phyloP scores from a whole-genome alignment of 2,113 vertebrate species.

The Dasyornis broadbenti region DNA sequence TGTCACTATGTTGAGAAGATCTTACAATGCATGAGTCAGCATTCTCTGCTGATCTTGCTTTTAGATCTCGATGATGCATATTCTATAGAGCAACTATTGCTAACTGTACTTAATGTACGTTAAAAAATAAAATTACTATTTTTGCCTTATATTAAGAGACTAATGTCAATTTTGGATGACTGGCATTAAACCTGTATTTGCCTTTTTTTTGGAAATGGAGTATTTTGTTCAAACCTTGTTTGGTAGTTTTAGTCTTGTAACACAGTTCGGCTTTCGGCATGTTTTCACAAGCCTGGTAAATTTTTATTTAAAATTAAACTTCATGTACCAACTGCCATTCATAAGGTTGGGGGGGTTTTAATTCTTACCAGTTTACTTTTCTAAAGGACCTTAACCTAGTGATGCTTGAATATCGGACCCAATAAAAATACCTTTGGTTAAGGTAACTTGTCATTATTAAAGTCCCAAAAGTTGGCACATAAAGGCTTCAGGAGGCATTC shows the following conservation, averaged over 20 bases:
- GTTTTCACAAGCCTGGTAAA: background rate
- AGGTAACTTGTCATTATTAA: slow-evolving; percentile 10
- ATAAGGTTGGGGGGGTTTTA: background rate
- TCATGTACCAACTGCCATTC: background rate
- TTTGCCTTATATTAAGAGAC: slow-evolving; percentile 43
- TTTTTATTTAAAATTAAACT: slow-evolving; percentile 15
- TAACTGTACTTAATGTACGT: background rate
- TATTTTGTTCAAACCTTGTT: background rate
- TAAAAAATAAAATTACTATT: slow-evolving; percentile 29
- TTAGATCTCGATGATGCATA: slow-evolving; percentile 36
- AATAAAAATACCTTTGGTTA: slow-evolving; percentile 45
- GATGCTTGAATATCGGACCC: background rate
- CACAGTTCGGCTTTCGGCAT: background rate
- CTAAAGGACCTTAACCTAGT: background rate
- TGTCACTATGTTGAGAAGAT: slow-evolving; percentile 36
- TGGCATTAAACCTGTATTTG: slow-evolving; percentile 15
- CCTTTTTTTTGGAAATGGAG: background rate
- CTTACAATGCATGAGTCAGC: background rate
- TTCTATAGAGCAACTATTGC: background rate
- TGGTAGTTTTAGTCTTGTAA: background rate
- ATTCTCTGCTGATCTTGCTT: background rate
- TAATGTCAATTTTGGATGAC: slow-evolving; percentile 3
- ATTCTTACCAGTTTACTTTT: background rate
- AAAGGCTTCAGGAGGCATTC: background rate
- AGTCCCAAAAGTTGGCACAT: background rate